Conservation (phyloP, 2,113 vertebrate species). For the Halcyon malimbica region DNA sequence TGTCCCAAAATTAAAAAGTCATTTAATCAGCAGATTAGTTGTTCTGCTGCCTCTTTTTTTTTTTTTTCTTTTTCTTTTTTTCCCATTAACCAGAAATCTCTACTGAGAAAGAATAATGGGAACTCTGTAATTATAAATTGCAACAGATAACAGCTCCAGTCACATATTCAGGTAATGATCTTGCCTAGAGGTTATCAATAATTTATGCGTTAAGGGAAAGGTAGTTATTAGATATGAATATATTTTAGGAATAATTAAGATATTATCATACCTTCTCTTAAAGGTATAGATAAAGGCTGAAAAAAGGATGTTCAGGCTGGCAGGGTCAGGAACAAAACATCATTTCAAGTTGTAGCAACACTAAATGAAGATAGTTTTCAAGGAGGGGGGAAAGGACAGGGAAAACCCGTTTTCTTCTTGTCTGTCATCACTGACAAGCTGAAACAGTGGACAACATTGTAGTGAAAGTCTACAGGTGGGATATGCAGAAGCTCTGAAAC, state of each 20-base stretch:
- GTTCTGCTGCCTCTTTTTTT: background rate
- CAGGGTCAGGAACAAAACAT: background rate
- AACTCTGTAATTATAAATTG: conserved; percentile 19
- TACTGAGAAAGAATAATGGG: background rate
- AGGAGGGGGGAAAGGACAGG: background rate
- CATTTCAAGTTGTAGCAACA: background rate
- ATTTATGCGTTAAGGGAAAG: conserved; percentile 1
- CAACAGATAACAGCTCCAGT: background rate
- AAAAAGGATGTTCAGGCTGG: background rate
- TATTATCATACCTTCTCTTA: background rate
- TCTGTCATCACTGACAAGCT: background rate
- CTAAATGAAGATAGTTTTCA: background rate
- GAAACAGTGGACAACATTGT: background rate
- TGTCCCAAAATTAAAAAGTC: background rate
- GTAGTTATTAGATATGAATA: background rate
- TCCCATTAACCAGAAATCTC: background rate
- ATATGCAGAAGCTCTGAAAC: background rate
- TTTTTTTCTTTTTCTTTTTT: fast-evolving
- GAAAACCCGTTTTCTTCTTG: background rate
- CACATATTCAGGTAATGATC: background rate
- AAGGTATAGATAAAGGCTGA: background rate
- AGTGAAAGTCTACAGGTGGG: background rate
- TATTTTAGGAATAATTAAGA: conserved; percentile 1
- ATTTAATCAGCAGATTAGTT: background rate
- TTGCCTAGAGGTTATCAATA: background rate